These are phyloP conservation scores for Agrotis exclamationis DNA, from an alignment of 2,888 invertebrate genomes.

Conservation along the genomic window DNA sequence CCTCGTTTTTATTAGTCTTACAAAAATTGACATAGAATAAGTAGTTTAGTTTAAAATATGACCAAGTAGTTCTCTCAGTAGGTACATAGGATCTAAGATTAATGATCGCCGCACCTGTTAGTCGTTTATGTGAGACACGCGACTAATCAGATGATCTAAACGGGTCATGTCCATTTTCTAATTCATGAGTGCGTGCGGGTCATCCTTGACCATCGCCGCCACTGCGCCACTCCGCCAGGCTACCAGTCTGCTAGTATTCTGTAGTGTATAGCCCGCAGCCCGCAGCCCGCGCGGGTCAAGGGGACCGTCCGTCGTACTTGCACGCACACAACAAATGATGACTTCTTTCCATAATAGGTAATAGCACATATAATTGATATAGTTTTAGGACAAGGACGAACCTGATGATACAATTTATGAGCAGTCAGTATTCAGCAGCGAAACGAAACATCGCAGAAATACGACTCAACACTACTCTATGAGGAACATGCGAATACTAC, in stretches of 20 bases:
- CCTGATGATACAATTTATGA: conserved; percentile 9
- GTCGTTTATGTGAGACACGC: conserved; percentile 15
- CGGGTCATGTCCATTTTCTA: conserved; percentile 49
- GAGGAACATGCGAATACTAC: not conserved
- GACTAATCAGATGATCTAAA: conserved; percentile 52
- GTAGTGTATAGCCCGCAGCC: too few relatives aligned
- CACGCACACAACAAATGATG: conserved; percentile 17
- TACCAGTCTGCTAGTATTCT: not conserved
- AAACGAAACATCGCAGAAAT: conserved; percentile 1
- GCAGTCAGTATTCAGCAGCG: conserved; percentile 4
- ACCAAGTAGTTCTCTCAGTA: too few relatives aligned
- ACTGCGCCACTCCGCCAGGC: too few relatives aligned
- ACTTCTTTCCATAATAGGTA: conserved; percentile 12
- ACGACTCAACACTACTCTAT: conserved; percentile 19
- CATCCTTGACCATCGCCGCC: conserved; percentile 53
- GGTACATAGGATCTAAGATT: not conserved
- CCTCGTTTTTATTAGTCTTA: not conserved
- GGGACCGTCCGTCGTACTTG: conserved; percentile 2
- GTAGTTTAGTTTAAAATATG: not conserved
- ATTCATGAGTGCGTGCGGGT: conserved; percentile 23
- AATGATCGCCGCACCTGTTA: conserved; percentile 18
- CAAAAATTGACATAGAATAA: too few relatives aligned
- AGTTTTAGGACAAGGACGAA: conserved; percentile 34
- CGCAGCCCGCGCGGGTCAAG: conserved; percentile 46
- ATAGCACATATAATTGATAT: conserved; percentile 12